phyloP scores from a whole-genome alignment of 2,113 vertebrate genomes.

The Saguinus midas region DNA sequence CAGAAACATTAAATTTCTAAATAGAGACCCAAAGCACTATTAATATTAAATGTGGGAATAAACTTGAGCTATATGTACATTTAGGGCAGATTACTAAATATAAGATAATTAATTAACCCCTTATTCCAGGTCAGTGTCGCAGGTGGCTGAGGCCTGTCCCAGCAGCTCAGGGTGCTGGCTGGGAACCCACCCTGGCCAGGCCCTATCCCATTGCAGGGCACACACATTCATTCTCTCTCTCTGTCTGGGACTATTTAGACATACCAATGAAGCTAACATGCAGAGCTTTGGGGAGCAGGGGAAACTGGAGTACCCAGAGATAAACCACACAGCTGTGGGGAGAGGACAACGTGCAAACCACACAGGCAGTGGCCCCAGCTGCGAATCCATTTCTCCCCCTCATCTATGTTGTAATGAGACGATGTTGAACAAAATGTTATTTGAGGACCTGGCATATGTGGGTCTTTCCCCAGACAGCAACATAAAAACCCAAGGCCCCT shows the following conservation, averaged over 20 bases:
- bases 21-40: background rate
- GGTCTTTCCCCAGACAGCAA: background rate
- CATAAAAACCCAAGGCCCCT: background rate
- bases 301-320: background rate
- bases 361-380: background rate
- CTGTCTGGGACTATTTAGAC: background rate
- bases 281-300: background rate
- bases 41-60: background rate
- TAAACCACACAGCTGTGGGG: background rate
- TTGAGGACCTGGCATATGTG: background rate
- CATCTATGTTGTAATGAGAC: background rate
- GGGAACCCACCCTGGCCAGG: background rate
- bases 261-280: accelerated
- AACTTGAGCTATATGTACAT: background rate
- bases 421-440: background rate
- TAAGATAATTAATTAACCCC: background rate
- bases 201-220: background rate
- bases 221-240: background rate
- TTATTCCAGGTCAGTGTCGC: background rate
- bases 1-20: background rate
- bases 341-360: background rate
- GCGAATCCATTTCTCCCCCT: background rate
- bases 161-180: background rate
- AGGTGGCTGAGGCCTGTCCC: background rate
- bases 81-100: background rate